Base-by-base conservation (phyloP, 2,888 invertebrate genomes). In the Thysanoteuthis rhombus region DNA sequence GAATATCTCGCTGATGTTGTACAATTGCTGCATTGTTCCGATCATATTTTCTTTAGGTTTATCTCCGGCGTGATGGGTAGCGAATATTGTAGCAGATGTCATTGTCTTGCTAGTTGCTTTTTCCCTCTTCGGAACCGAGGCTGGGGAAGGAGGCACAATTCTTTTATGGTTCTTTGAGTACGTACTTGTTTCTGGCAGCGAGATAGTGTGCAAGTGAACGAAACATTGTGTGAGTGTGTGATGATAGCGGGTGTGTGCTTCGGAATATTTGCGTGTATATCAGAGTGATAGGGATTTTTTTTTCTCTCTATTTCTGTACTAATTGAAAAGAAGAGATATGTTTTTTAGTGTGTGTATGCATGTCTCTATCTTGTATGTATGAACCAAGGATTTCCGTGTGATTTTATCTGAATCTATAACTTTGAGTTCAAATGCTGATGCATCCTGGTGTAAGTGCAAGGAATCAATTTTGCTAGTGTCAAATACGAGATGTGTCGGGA, bases 41-140 rank as follows among this genome's bases (percentile, higher is more conserved):
- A 75, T 75, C 75, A n/a, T 75, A 75, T 75, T 75, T 75, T 75
- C 75, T 75, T 75, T 75, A 75, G 75, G 75, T 75, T 75, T 75
- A 36, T 75, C 75, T 75, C 75, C 75, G 75, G 75, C 75, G 75
- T 75, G 75, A 75, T 75, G 75, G 75, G 75, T 75, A 75, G 75
- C 75, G 75, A 75, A 75, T 75, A n/a, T 75, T 75, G 75, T 75
- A 75, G 75, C 75, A 75, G 75, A 75, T 75, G 75, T 75, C 75
- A 75, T n/a, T 75, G 75, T 75, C 75, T 75, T 75, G n/a, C n/a
- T 75, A 36, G n/a, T 75, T 75, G 75, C 75, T 75, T 75, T 36
- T 36, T 36, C 75, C 75, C 75, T 75, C 75, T 75, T 75, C 75
- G 75, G 75, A 75, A 75, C n/a, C 5, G n/a, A n/a, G n/a, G n/a